Evolutionary conservation across 2,888 invertebrate species (phyloP), one percentile per base, ranked within the genome.

Genomic region (Mylabris sibirica): DNA sequence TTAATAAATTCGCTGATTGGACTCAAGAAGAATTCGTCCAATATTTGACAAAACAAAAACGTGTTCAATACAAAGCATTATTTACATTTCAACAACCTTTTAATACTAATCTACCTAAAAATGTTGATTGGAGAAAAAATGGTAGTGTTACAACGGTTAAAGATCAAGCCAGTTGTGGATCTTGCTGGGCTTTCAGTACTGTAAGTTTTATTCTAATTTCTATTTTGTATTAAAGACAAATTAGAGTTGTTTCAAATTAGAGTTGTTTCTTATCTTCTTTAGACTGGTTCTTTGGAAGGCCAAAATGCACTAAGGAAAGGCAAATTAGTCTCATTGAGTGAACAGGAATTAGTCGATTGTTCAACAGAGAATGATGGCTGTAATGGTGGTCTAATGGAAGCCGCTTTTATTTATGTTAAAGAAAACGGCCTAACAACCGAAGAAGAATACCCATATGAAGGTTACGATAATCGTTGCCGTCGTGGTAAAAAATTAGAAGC

Each of bases 1-100:
- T 76, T 6, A 78, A 74, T 57, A 66, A 77, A 93, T 74, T 49
- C 9, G 49, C 20, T 2, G 49, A 49, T 49, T 49, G 49, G 20
- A 49, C 1, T 9, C 17, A 20, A 6, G 20, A 20, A 9, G 49
- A 49, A 49, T 49, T 49, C 8, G 3, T 49, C 2, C 2, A 8
- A 1, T 49, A 20, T 20, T 49, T 49, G 17, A 49, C 20, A 20
- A 49, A 49, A 49, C 20, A 17, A 20, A 8, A 8, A 41, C 41
- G 41, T 4, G 3, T n/a, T 12, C 11, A 38, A 38, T 3, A 2
- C n/a, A 0, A 41, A n/a, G 14, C 41, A n/a, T 8, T 9, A 20
- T 17, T 9, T 20, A 49, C 14, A 20, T 49, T 49, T 9, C 4
- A 8, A 20, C 2, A 6, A 8, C 20, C 49, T 17, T 20, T 20